Conservation (phyloP, 1,140 invertebrate species). For the Paralvinella palmiformis region DNA sequence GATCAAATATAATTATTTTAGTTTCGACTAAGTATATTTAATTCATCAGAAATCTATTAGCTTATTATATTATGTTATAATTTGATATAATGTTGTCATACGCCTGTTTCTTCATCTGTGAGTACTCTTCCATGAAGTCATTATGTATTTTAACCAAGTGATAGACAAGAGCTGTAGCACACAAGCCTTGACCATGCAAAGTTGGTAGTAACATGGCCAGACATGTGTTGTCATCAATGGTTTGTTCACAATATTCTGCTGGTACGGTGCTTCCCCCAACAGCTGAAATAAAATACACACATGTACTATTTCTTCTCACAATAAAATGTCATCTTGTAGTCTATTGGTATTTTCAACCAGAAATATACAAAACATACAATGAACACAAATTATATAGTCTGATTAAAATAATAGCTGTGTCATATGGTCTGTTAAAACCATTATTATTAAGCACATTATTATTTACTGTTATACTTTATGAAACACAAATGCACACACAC, state of each 20-base stretch:
- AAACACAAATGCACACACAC: not conserved
- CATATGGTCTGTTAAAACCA: too few species aligned
- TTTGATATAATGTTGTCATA: slow-evolving; percentile 15
- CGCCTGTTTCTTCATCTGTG: slow-evolving; percentile 18
- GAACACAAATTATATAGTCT: too few species aligned
- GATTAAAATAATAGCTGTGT: too few species aligned
- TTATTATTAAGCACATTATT: too few species aligned
- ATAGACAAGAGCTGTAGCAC: slow-evolving; percentile 29
- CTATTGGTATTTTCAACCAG: too few species aligned
- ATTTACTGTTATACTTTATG: too few species aligned
- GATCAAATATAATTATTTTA: too few species aligned
- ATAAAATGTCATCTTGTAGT: too few species aligned
- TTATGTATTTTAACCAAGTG: slow-evolving; percentile 33
- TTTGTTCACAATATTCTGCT: slow-evolving; percentile 23
- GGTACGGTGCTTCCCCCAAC: slow-evolving; percentile 17
- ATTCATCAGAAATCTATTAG: too few species aligned
- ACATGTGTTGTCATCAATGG: slow-evolving; percentile 21
- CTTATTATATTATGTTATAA: not conserved
- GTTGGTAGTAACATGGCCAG: slow-evolving; percentile 29
- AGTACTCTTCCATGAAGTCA: slow-evolving; percentile 30
- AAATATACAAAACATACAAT: too few species aligned
- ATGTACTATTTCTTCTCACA: too few species aligned
- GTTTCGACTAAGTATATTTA: too few species aligned
- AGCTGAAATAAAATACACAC: slow-evolving; percentile 9
- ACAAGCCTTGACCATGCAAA: slow-evolving; percentile 28